Evolutionary conservation across 1,140 invertebrate species (phyloP), one percentile per base, ranked within the genome.

Genomic region (Helicorthomorpha holstii): DNA sequence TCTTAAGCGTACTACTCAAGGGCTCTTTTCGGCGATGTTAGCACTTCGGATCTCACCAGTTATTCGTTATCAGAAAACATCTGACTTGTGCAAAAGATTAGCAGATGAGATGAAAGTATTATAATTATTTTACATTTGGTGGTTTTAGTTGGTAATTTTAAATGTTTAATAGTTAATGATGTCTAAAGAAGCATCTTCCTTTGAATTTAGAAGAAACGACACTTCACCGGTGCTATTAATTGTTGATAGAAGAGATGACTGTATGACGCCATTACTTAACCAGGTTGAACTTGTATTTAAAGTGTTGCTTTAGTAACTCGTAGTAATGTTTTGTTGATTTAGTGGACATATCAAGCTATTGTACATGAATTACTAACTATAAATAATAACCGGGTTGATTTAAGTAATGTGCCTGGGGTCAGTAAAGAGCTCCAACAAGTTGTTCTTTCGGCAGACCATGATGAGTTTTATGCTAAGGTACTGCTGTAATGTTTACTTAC

Each of bases 261-360:
- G 91, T 0, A 81, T 98, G 0, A 97, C 96, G 1, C 95, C 95
- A 0, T 67, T 98, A 45, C 67, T 98, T n/a, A 96, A 90, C 72
- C 94, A 92, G 71, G 72, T 72, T 49, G 50, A 22, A 25, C 12
- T 53, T 45, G 14, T 50, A 29, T 24, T 23, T 48, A 29, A 50
- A 53, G 29, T 53, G 24, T 53, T 25, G 23, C 7, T 34, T 41
- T 54, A 43, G 22, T 24, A 24, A 54, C 25, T 49, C 41, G n/a
- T n/a, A 16, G 16, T 34, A 34, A 7, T 44, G 19, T 21, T 56
- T 53, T 51, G 58, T 52, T 54, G 24, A 66, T 66, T 21, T 63
- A 92, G 76, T 99, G 96, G 96, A 98, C 94, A 0, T 99, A 99
- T 70, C 94, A 99, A 69, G 94, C 94, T 7, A 98, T 99, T 95